phyloP scores from a whole-genome alignment of 2,797 vertebrate genomes.

The Sparidentex hasta region DNA sequence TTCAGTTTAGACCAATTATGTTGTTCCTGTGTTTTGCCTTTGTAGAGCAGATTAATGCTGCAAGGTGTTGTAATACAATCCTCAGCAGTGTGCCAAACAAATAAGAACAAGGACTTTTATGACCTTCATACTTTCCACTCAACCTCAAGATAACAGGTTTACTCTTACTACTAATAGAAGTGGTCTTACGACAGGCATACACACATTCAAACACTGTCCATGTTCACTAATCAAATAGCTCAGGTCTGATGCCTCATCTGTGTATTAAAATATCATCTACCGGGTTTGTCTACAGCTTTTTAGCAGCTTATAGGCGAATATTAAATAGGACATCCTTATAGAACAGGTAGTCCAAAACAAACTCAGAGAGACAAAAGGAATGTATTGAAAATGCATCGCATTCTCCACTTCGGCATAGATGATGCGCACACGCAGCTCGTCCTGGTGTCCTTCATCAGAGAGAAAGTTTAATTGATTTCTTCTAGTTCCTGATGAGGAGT shows the following conservation, averaged over 20 bases:
- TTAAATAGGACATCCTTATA: conserved; percentile 49
- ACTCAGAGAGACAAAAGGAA: conserved; percentile 66
- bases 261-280: conserved; percentile 57
- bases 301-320: conserved; percentile 66
- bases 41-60: conserved; percentile 2
- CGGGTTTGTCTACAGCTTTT: conserved; percentile 41
- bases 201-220: conserved; percentile 26
- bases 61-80: not conserved
- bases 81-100: not conserved
- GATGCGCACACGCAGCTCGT: conserved; percentile 13
- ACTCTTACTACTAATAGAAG: conserved; percentile 30
- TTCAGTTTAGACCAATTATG: not conserved
- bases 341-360: conserved; percentile 42
- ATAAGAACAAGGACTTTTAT: conserved; percentile 7
- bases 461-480: not conserved
- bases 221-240: conserved; percentile 46
- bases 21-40: not conserved
- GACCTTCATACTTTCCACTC: conserved; percentile 18
- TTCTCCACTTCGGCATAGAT: conserved; percentile 39
- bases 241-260: conserved; percentile 36
- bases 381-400: conserved; percentile 68
- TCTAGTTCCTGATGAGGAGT: conserved; percentile 10
- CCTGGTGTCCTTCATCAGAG: conserved; percentile 7
- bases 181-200: conserved; percentile 32
- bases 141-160: conserved; percentile 21